Conservation (phyloP, 2,888 invertebrate species). For the Caradrina kadenii region DNA sequence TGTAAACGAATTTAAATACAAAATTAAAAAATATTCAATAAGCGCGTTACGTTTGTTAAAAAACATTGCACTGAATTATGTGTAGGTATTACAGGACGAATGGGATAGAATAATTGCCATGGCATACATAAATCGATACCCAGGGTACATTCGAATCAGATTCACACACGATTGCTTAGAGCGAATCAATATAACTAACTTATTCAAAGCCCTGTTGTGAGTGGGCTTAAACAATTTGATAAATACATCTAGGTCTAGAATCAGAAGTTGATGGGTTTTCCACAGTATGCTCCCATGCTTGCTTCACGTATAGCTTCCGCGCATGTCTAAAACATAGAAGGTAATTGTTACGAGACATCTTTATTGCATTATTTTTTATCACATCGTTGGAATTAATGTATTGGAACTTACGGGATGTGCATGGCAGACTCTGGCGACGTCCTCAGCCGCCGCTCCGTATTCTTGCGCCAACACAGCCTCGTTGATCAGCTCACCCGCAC, state of each 20-base stretch:
- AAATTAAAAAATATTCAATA: slow-evolving; percentile 52
- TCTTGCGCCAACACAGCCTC: slow-evolving; percentile 99
- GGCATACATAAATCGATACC: slow-evolving; percentile 54
- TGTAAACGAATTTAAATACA: slow-evolving; percentile 47
- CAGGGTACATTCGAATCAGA: slow-evolving; percentile 78
- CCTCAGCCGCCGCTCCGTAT: slow-evolving; percentile 99
- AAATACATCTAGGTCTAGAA: slow-evolving; percentile 87
- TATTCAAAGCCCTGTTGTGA: slow-evolving; percentile 66
- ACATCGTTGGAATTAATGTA: background rate
- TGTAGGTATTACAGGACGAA: slow-evolving; percentile 28
- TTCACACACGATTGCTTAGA: slow-evolving; percentile 85
- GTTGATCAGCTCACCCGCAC: slow-evolving; percentile 99
- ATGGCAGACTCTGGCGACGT: slow-evolving; percentile 99
- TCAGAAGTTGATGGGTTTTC: slow-evolving; percentile 98
- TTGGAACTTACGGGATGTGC: slow-evolving; percentile 97
- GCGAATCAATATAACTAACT: slow-evolving; percentile 67
- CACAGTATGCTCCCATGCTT: slow-evolving; percentile 97
- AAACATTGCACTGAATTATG: slow-evolving; percentile 45
- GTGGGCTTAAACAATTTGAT: slow-evolving; percentile 63
- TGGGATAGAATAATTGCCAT: slow-evolving; percentile 28
- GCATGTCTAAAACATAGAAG: slow-evolving; percentile 93
- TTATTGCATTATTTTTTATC: no score
- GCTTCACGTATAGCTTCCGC: slow-evolving; percentile 99
- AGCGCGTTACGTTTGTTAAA: slow-evolving; percentile 16
- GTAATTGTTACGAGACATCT: background rate